These are phyloP conservation scores for Rattus rattus DNA, from an alignment of 2,113 vertebrate genomes.

Conservation along the genomic window DNA sequence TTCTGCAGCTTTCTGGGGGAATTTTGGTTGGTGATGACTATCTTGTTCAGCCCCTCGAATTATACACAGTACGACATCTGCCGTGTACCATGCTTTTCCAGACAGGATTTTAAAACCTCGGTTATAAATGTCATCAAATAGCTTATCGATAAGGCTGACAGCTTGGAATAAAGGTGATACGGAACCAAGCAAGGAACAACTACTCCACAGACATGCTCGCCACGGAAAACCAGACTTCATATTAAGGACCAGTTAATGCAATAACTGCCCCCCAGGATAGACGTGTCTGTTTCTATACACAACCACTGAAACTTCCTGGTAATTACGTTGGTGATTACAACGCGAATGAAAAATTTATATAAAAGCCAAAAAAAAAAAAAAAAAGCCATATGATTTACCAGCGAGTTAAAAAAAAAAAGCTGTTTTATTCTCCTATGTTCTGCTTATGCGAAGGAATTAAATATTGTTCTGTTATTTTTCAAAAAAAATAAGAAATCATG, in stretches of 20 bases:
- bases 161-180: background rate
- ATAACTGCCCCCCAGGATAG: background rate
- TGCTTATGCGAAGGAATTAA: constrained; percentile 24
- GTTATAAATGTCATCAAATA: constrained; percentile 56
- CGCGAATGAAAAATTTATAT: background rate
- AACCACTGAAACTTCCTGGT: constrained; percentile 5
- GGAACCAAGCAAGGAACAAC: constrained; percentile 54
- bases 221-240: background rate
- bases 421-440: constrained; percentile 30
- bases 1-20: background rate
- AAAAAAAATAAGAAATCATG: background rate
- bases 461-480: constrained; percentile 1
- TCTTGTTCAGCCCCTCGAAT: constrained; percentile 30
- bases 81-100: constrained; percentile 3
- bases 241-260: background rate
- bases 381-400: constrained; percentile 27
- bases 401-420: constrained; percentile 4
- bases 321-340: background rate
- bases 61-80: constrained; percentile 20
- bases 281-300: background rate
- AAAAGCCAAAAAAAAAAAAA: background rate
- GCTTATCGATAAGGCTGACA: constrained; percentile 37
- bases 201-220: constrained; percentile 18
- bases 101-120: constrained; percentile 12
- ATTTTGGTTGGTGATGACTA: constrained; percentile 31